Evolutionary conservation across 1,140 invertebrate species (phyloP), one percentile per base, ranked within the genome.

Genomic region (Drosophila truncata): DNA sequence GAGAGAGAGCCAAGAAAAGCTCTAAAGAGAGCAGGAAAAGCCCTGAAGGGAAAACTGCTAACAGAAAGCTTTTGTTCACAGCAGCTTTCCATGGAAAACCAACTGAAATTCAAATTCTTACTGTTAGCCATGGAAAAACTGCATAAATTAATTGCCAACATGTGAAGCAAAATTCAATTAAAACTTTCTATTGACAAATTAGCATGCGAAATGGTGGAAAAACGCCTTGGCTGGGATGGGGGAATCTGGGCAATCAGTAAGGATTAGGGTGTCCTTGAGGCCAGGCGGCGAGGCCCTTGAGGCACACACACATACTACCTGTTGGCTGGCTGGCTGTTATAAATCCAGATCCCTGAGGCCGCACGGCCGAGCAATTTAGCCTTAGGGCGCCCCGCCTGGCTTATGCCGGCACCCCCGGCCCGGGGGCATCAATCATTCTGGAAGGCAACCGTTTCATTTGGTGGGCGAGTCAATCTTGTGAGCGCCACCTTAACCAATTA

Each of bases 381-480:
- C 81, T 80, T 67, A 73, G 58, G 42, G 52, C 7, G 18, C 25
- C 35, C 20, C 20, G 18, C 42, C 27, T 46, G 58, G 13, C 31
- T 16, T 18, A 60, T 75, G 20, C 47, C 42, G 65, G 47, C 64
- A 35, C 18, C 50, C 31, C 50, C 5, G 52, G 52, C 52, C 14
- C 33, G 57, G 49, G n/a, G 66, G 52, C 76, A 79, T 78, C 74
- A 78, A 78, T 78, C 74, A 78, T 78, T 78, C 47, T 66, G 55
- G 72, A 66, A 37, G 63, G 63, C 46, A 73, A 87, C 52, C 84
- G 78, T 88, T 88, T 77, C 79, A 79, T 77, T 86, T 83, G 75
- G 78, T 65, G 66, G 58, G 71, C 71, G 58, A 74, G 70, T 78
- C 73, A 76, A 76, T 76, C 73, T 76, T 65, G 46, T 55, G 61